These are phyloP conservation scores for Peromyscus attwateri DNA, from an alignment of 2,797 vertebrate species.

Conservation along the genomic window DNA sequence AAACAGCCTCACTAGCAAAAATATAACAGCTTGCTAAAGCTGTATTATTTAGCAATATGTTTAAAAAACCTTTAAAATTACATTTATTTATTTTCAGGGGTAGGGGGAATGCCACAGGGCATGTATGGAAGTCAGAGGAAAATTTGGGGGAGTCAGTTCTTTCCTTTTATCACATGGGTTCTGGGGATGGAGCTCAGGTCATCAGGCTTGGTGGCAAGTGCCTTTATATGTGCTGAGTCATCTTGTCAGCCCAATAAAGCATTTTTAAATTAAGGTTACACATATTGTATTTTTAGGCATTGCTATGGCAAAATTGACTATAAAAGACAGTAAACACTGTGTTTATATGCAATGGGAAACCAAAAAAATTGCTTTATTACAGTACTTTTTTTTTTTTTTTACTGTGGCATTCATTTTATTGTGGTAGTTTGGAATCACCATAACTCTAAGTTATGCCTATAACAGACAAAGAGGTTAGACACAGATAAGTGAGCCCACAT, in stretches of 20 bases:
- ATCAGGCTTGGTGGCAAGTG: background rate
- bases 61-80: background rate
- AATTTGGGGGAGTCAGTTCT: background rate
- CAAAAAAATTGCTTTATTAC: background rate
- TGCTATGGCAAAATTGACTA: background rate
- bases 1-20: background rate
- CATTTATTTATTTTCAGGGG: background rate
- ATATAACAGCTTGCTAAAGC: background rate
- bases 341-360: background rate
- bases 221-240: background rate
- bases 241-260: background rate
- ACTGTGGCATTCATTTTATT: background rate
- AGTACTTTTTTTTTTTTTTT: background rate
- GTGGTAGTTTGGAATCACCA: background rate
- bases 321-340: background rate
- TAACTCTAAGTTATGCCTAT: background rate
- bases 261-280: background rate
- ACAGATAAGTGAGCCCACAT: background rate
- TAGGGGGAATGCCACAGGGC: background rate
- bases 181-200: background rate
- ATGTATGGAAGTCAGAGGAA: background rate
- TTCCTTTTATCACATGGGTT: background rate
- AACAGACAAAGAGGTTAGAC: background rate
- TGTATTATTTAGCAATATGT: background rate
- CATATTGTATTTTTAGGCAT: background rate